Evolutionary conservation across 2,888 invertebrate genomes (phyloP).

Genomic region (Rhorus exstirpatorius): DNA sequence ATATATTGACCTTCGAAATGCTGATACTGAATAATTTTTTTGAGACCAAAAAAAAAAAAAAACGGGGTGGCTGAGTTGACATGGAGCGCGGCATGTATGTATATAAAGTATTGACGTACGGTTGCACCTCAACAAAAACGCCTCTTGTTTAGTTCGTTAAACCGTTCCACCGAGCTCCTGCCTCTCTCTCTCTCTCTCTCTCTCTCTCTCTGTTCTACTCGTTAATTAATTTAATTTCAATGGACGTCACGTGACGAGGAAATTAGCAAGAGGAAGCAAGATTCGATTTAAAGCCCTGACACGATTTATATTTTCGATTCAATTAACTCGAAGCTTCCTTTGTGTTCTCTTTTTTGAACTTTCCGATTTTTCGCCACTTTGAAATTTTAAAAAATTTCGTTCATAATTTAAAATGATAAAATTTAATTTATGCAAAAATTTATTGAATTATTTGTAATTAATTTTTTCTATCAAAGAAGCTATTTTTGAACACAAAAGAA

Average conservation of each 20-base stretch:
- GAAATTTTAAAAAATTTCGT: too few relatives aligned
- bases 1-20: too few relatives aligned
- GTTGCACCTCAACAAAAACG: slow-evolving; percentile 9
- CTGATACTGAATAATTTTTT: too few relatives aligned
- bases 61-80: too few relatives aligned
- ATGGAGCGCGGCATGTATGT: too few relatives aligned
- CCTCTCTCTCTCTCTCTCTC: background rate
- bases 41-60: too few relatives aligned
- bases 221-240: slow-evolving; percentile 50
- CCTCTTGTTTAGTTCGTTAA: slow-evolving; percentile 46
- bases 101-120: background rate
- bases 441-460: too few relatives aligned
- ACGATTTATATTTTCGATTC: slow-evolving; percentile 33
- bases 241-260: slow-evolving; percentile 28
- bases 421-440: too few relatives aligned
- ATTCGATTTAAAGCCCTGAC: slow-evolving; percentile 31
- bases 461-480: background rate
- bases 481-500: too few relatives aligned
- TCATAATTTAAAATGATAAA: too few relatives aligned
- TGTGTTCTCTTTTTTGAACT: background rate
- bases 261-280: slow-evolving; percentile 32
- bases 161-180: slow-evolving; percentile 45
- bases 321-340: slow-evolving; percentile 13
- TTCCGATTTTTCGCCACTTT: background rate
- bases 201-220: slow-evolving; percentile 8